Conservation (phyloP, 2,888 invertebrate species). For the Megaustenia siamemsis region DNA sequence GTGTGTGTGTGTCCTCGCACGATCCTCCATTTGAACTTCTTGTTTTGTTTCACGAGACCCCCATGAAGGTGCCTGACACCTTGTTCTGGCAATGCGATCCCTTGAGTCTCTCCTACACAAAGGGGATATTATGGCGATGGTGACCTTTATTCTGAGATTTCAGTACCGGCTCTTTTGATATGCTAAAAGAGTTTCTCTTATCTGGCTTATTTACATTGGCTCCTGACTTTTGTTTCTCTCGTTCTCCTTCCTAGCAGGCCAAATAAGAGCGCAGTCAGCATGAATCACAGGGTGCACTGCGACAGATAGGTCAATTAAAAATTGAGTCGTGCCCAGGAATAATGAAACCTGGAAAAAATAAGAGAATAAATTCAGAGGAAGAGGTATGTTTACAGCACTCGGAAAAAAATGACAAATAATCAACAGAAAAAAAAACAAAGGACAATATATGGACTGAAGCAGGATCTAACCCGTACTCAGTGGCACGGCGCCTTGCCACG, state of each 20-base stretch:
- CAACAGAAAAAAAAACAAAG: no score
- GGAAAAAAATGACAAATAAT: no score
- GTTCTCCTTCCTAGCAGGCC: neutral
- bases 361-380: no score
- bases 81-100: neutral
- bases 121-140: neutral
- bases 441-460: no score
- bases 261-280: no score
- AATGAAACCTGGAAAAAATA: no score
- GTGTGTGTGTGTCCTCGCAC: neutral
- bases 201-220: neutral
- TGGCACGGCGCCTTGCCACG: no score
- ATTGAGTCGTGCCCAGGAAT: no score
- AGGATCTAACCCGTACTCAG: no score
- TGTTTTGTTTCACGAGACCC: neutral
- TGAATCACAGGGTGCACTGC: no score
- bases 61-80: neutral
- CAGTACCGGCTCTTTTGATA: neutral
- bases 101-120: neutral
- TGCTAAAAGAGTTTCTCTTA: neutral
- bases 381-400: no score
- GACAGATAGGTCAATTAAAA: no score
- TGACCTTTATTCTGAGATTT: neutral
- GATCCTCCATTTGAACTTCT: neutral
- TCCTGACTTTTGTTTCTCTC: neutral